These are phyloP conservation scores for Drosophila kurseongensis DNA, from an alignment of 1,140 invertebrate genomes.

Conservation along the genomic window DNA sequence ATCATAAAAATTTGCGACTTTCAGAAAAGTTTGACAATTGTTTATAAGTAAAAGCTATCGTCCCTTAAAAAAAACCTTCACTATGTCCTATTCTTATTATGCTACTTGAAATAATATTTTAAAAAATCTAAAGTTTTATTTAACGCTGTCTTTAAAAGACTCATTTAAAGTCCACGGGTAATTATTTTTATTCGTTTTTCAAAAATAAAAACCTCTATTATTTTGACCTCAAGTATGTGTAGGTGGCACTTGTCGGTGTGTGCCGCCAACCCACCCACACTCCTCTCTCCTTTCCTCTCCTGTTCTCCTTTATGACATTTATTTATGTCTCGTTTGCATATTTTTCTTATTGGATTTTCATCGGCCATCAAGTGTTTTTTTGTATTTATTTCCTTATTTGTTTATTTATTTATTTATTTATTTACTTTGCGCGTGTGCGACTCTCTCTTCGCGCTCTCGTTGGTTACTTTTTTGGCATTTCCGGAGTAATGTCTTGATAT, in stretches of 20 bases:
- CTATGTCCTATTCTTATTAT: too few relatives aligned
- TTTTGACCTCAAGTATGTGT: slow-evolving; percentile 1
- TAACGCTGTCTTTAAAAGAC: too few relatives aligned
- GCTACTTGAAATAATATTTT: too few relatives aligned
- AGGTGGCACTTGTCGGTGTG: background rate
- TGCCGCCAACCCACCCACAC: background rate
- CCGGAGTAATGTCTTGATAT: slow-evolving; percentile 80
- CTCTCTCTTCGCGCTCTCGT: slow-evolving; percentile 6
- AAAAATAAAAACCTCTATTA: background rate
- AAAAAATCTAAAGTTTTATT: too few relatives aligned
- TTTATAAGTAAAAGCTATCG: too few relatives aligned
- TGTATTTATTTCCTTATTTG: slow-evolving; percentile 9
- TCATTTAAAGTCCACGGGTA: too few relatives aligned
- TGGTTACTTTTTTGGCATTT: slow-evolving; percentile 76
- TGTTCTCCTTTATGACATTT: slow-evolving; percentile 1
- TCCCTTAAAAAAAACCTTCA: too few relatives aligned
- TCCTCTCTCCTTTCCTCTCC: background rate
- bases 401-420: slow-evolving; percentile 22
- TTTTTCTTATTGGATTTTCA: slow-evolving; percentile 55
- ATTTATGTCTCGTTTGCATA: slow-evolving; percentile 39
- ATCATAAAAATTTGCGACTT: too few relatives aligned
- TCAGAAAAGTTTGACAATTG: too few relatives aligned
- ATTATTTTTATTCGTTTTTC: too few relatives aligned
- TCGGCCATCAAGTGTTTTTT: slow-evolving; percentile 30
- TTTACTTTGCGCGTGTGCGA: slow-evolving; percentile 12